Conservation (phyloP, 2,888 invertebrate species). For the Tortrix viridana region DNA sequence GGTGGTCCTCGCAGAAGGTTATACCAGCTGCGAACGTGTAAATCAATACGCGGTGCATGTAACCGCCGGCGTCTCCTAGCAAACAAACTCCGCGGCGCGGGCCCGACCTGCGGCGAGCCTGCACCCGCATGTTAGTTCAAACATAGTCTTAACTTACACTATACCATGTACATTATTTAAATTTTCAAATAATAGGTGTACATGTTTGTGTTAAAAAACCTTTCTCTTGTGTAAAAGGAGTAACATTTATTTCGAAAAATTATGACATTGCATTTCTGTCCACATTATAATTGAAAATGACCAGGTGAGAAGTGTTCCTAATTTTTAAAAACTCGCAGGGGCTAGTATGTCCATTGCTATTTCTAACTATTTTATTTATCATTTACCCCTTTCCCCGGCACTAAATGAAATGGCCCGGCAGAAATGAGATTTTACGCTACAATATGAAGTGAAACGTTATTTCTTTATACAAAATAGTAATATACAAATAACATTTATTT, state of each 20-base stretch:
- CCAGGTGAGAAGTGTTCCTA: constrained; percentile 24
- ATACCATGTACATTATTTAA: no score
- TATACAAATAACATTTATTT: no score
- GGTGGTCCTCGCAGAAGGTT: constrained; percentile 17
- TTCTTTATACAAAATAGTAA: no score
- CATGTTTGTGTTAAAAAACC: no score
- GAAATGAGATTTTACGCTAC: no score
- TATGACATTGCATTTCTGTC: background rate
- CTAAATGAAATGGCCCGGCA: no score
- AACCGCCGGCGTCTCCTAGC: constrained; percentile 35
- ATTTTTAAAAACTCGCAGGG: background rate
- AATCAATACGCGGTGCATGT: constrained; percentile 37
- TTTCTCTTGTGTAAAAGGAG: background rate
- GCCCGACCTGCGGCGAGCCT: no score
- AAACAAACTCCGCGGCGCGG: constrained; percentile 32
- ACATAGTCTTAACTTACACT: constrained; percentile 8
- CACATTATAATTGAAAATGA: constrained; percentile 12
- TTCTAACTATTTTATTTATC: no score
- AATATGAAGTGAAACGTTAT: no score
- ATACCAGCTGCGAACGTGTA: constrained; percentile 24
- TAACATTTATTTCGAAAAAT: background rate
- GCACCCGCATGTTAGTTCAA: background rate
- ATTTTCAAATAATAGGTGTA: no score
- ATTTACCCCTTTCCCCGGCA: no score
- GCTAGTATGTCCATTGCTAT: no score